Conservation (phyloP, 2,888 invertebrate species). For the Melangyna quadrimaculata region DNA sequence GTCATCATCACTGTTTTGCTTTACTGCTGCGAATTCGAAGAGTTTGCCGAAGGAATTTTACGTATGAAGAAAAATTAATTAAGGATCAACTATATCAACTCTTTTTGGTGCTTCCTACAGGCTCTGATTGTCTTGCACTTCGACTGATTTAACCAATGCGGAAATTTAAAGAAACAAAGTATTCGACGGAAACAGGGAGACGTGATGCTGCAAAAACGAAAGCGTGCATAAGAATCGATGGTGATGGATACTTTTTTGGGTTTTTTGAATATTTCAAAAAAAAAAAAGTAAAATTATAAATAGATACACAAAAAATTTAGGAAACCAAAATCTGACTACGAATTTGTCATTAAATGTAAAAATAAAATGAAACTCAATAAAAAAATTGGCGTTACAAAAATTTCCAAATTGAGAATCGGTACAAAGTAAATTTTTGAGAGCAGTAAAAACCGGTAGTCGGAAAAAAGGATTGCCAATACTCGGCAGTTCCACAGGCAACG, state of each 20-base stretch:
- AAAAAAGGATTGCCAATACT: slow-evolving; percentile 48
- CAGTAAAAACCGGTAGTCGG: slow-evolving; percentile 26
- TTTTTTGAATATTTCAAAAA: background rate
- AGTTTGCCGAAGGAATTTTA: slow-evolving; percentile 1
- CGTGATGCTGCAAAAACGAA: slow-evolving; percentile 45
- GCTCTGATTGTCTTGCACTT: slow-evolving; percentile 60
- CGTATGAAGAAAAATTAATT: background rate
- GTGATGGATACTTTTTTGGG: background rate
- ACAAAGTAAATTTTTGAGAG: slow-evolving; percentile 27
- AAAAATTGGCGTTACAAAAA: slow-evolving; percentile 5
- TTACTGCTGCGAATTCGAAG: background rate
- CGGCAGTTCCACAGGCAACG: slow-evolving; percentile 31
- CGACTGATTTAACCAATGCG: slow-evolving; percentile 54
- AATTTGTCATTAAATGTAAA: slow-evolving; percentile 35
- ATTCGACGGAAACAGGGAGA: slow-evolving; percentile 48
- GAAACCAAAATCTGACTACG: slow-evolving; percentile 25
- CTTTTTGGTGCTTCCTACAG: slow-evolving; percentile 1
- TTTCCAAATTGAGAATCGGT: background rate
- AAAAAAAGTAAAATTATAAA: slow-evolving; percentile 41
- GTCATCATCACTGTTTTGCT: slow-evolving; percentile 73
- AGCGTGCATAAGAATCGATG: background rate
- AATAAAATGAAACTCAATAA: slow-evolving; percentile 36
- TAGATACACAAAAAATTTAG: slow-evolving; percentile 53
- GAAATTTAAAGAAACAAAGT: slow-evolving; percentile 47
- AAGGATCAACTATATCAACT: slow-evolving; percentile 34